Conservation (phyloP, 2,113 vertebrate genomes). For the Gopherus evgoodei region DNA sequence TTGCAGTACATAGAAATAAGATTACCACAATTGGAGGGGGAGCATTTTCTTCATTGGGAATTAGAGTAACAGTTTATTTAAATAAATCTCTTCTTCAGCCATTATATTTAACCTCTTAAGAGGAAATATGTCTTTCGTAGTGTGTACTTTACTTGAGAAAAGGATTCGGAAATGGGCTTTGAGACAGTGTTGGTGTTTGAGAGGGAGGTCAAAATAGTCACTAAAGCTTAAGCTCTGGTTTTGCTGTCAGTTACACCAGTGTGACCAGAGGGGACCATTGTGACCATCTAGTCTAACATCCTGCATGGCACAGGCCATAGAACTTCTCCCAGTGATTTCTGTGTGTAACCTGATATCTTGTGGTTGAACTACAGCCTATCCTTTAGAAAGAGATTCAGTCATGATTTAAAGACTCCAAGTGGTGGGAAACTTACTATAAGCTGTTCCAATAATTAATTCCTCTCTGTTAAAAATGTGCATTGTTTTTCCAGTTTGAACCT, state of each 20-base stretch:
- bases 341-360: background rate
- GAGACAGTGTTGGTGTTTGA: background rate
- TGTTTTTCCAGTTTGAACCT: conserved; percentile 1
- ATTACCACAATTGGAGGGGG: background rate
- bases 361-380: background rate
- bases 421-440: background rate
- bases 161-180: background rate
- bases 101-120: conserved; percentile 8
- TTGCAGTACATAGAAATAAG: background rate
- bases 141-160: background rate
- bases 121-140: background rate
- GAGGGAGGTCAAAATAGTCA: background rate
- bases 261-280: background rate
- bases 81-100: background rate
- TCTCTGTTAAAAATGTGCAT: background rate
- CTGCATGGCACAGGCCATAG: background rate
- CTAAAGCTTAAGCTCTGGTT: background rate
- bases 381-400: background rate
- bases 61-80: background rate
- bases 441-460: background rate
- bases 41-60: background rate
- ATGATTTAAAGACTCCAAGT: background rate
- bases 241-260: background rate
- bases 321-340: background rate
- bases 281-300: background rate